Percentiles rank a stretch among this genome's conserved stretches.
These are phyloP conservation scores for Keiferia lycopersicella DNA, from an alignment of 2,888 invertebrate genomes.

Conservation along the genomic window DNA sequence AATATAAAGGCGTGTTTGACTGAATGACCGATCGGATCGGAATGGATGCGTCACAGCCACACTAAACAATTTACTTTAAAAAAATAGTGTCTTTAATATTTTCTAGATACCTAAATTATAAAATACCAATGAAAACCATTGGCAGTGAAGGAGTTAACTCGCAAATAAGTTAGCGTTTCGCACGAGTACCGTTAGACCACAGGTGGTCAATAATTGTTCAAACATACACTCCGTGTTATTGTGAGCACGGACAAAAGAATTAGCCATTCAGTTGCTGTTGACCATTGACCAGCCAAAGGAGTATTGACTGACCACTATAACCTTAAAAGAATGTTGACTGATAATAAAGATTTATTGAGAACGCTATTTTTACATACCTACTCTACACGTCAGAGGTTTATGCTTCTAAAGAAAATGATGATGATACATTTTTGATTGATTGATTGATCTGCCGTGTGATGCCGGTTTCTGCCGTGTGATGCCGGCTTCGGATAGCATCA, in stretches of 20 bases:
- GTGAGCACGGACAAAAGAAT: neutral
- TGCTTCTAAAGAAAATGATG: neutral
- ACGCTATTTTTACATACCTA: neutral
- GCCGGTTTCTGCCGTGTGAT: too few species aligned
- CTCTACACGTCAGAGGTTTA: neutral
- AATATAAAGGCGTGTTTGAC: too few species aligned
- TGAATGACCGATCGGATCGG: too few species aligned
- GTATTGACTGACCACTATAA: too few species aligned
- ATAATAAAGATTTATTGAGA: slow-evolving; percentile 1
- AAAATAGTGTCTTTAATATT: too few species aligned
- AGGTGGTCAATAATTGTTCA: slow-evolving; percentile 6
- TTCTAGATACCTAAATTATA: too few species aligned
- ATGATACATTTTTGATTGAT: too few species aligned
- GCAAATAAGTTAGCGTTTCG: slow-evolving; percentile 25
- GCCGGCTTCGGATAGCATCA: too few species aligned
- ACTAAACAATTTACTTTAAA: too few species aligned
- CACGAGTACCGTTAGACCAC: slow-evolving; percentile 19
- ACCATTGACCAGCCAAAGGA: neutral
- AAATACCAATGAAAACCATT: neutral
- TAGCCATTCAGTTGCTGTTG: neutral
- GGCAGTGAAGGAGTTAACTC: neutral
- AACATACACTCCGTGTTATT: neutral
- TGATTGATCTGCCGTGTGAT: too few species aligned
- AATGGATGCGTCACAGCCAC: too few species aligned
- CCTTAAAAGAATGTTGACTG: neutral